Percentiles rank a stretch among this genome's conserved stretches.
phyloP scores from a whole-genome alignment of 2,888 invertebrate genomes.

The Hypomecis punctinalis region DNA sequence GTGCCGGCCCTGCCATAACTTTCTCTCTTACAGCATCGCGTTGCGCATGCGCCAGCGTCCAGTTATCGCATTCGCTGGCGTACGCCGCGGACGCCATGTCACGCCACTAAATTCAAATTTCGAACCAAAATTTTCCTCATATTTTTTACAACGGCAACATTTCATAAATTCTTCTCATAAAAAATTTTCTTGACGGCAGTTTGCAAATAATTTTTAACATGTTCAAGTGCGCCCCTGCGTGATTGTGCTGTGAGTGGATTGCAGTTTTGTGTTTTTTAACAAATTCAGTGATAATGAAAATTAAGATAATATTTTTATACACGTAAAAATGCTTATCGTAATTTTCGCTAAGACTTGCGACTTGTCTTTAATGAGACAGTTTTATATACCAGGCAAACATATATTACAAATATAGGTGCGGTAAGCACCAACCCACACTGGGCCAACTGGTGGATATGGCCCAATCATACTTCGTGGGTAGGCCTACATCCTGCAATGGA shows the following conservation, averaged over 20 bases:
- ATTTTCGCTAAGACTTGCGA: no score
- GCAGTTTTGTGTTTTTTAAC: constrained; percentile 35
- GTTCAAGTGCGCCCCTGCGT: constrained; percentile 55
- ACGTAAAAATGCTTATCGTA: no score
- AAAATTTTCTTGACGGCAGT: background rate
- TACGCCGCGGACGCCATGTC: constrained; percentile 58
- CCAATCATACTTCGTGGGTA: no score
- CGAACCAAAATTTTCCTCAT: constrained; percentile 2
- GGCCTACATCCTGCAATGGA: no score
- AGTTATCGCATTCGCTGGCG: constrained; percentile 66
- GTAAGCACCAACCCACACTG: no score
- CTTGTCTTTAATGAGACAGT: no score
- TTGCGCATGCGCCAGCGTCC: constrained; percentile 67
- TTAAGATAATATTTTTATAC: background rate
- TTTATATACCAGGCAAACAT: no score
- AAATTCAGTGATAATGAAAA: background rate
- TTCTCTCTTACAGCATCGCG: constrained; percentile 81
- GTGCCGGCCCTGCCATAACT: constrained; percentile 66
- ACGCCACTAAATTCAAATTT: constrained; percentile 39
- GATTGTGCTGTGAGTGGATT: constrained; percentile 44
- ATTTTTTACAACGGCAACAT: no score
- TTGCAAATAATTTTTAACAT: constrained; percentile 35
- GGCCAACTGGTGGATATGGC: no score
- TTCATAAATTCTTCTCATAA: no score
- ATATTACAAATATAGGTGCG: no score